A percentile compares a stretch with the other conserved stretches of the same genome.
phyloP scores from a whole-genome alignment of 2,888 invertebrate genomes.

The Synanthedon andrenaeformis region DNA sequence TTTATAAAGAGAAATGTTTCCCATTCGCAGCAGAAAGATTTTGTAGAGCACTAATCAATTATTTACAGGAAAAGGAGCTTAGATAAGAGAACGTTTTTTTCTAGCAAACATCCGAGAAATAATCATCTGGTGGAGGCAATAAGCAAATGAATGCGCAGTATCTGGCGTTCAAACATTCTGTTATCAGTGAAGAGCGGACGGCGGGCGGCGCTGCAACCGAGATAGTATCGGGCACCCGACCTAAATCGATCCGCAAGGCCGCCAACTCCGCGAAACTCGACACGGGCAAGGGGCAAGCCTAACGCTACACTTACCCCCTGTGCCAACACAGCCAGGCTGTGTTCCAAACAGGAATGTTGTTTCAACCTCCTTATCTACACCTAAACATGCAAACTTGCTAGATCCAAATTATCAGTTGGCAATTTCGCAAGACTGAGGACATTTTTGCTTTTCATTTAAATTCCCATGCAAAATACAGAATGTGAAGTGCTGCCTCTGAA shows the following conservation, averaged over 20 bases:
- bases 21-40: neutral
- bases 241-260: conserved; percentile 53
- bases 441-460: too few relatives aligned
- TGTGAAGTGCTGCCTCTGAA: too few relatives aligned
- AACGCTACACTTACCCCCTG: neutral
- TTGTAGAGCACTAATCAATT: neutral
- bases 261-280: conserved; percentile 22
- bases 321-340: conserved; percentile 22
- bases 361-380: conserved; percentile 46
- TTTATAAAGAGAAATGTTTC: too few relatives aligned
- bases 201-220: conserved; percentile 20
- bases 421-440: conserved; percentile 15
- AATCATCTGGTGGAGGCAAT: conserved; percentile 45
- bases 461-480: too few relatives aligned
- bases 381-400: conserved; percentile 50
- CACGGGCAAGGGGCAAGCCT: conserved; percentile 7
- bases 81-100: conserved; percentile 41
- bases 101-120: conserved; percentile 30
- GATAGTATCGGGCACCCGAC: conserved; percentile 55
- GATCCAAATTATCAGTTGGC: conserved; percentile 46
- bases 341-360: conserved; percentile 34
- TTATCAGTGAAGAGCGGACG: conserved; percentile 29
- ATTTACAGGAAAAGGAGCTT: conserved; percentile 34
- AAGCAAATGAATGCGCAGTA: conserved; percentile 50
- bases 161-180: conserved; percentile 41